Base-by-base conservation (phyloP, 1,140 invertebrate species). In the Halesus radiatus region DNA sequence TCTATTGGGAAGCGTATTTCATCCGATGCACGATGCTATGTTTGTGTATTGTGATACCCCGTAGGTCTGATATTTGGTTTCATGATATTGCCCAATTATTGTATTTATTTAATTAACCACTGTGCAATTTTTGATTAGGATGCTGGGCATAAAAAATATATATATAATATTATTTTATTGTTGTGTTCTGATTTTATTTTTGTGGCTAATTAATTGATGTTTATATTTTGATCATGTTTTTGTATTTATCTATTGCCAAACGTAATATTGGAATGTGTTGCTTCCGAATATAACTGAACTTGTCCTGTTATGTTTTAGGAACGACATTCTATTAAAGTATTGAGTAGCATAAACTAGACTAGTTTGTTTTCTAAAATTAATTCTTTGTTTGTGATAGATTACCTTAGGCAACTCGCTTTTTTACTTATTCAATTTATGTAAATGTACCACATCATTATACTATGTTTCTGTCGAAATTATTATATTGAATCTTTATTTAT, bases 401-500 rank as follows among this genome's bases (percentile, higher is more conserved):
- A 73, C 66, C 78, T 73, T 72, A 79, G 68, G 18, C 23, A 62
- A 54, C 68, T 79, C 78, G 78, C 78, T 79, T 79, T 79, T 79
- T 53, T 79, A 79, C 68, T 73, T 79, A 79, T 54, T 73, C 56
- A 72, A 60, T 73, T 79, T 79, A 45, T 20, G 66, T 79, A 78
- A 70, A 78, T 78, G 76, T 78, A 70, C 22, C 50, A 60, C 32
- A 73, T 20, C 74, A 45, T 45, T 66, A 26, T 62, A 77, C 22
- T 73, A 29, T 73, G 66, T 73, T 73, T 70, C 56, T 60, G 66
- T 79, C 78, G 73, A 79, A 73, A 73, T 73, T 72, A 73, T 79
- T 20, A 79, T 74, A 79, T 73, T 29, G 10, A 77, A 23, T 77
- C 75, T 79, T 83, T 83, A 83, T 83, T 83, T 83, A 80, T 83